Evolutionary conservation across 1,140 invertebrate genomes (phyloP).

Genomic region (Galendromus occidentalis): DNA sequence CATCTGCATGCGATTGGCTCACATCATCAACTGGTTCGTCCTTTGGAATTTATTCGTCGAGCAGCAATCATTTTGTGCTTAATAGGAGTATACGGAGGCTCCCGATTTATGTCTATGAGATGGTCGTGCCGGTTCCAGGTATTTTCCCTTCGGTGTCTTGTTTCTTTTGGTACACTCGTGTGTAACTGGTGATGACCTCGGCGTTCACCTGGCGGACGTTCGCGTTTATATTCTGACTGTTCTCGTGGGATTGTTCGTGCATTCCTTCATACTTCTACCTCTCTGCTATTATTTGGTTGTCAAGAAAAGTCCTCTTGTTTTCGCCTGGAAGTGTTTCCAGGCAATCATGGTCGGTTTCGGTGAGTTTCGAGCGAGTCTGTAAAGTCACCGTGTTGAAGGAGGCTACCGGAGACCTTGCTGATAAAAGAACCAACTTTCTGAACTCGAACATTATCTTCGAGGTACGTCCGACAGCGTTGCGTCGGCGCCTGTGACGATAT

Average conservation of each 20-base stretch:
- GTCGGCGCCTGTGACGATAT: background rate
- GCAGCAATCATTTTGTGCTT: no score
- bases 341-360: background rate
- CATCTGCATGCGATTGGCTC: constrained; percentile 1
- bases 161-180: background rate
- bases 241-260: background rate
- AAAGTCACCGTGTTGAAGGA: no score
- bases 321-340: background rate
- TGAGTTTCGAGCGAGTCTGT: background rate
- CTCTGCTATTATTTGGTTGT: background rate
- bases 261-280: background rate
- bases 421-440: no score
- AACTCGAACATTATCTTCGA: no score
- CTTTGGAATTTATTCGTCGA: no score
- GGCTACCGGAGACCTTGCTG: no score
- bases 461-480: background rate
- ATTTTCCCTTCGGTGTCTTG: background rate
- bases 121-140: background rate
- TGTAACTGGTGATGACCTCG: background rate
- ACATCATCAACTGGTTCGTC: background rate
- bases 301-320: background rate
- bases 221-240: background rate
- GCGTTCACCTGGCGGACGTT: background rate
- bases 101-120: no score
- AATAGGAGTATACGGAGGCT: no score